Percentiles rank a stretch among this genome's conserved stretches.
These are phyloP conservation scores for Sturnira hondurensis DNA, from an alignment of 2,113 vertebrate genomes.

Conservation along the genomic window DNA sequence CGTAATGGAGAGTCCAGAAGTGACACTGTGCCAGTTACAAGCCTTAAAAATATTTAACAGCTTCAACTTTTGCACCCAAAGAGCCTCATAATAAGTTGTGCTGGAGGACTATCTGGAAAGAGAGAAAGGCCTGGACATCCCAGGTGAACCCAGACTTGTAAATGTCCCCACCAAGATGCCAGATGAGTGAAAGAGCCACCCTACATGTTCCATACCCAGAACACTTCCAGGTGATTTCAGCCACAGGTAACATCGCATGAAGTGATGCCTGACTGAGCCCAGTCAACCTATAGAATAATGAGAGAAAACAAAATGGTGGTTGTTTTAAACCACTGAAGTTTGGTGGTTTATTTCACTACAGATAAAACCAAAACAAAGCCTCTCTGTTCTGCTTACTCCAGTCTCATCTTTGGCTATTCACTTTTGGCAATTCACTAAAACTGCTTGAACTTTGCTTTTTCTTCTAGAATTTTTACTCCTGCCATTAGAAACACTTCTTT, in stretches of 20 bases:
- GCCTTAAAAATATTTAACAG: not conserved
- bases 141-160: not conserved
- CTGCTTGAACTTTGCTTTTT: not conserved
- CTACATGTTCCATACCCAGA: not conserved
- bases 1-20: not conserved
- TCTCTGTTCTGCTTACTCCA: not conserved
- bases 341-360: slow-evolving; percentile 20
- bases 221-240: not conserved
- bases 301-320: not conserved
- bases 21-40: not conserved
- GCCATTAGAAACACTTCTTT: not conserved
- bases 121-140: not conserved
- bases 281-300: not conserved
- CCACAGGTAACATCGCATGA: not conserved
- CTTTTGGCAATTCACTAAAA: not conserved
- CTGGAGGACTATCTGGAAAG: not conserved
- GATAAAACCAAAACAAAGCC: slow-evolving; percentile 8
- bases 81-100: not conserved
- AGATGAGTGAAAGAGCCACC: not conserved
- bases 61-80: not conserved
- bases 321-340: slow-evolving; percentile 29
- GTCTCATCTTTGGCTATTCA: not conserved
- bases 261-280: not conserved
- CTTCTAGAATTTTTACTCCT: not conserved
- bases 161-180: not conserved